Base-by-base conservation (phyloP, 2,113 vertebrate species). In the Telmatochromis sp. region DNA sequence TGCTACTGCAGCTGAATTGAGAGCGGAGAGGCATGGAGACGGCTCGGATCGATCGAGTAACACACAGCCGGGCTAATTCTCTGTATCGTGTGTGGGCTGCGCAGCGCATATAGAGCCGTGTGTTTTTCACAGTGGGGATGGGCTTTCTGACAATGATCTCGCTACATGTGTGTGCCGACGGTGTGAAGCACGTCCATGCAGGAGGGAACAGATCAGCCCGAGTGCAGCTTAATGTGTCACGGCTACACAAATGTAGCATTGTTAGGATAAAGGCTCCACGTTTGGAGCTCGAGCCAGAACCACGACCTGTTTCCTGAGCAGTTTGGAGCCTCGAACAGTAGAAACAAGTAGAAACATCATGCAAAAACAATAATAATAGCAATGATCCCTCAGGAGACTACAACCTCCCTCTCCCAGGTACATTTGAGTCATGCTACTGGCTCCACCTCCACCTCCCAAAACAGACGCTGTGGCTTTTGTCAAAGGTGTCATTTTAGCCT, bases 1-100 rank as follows among this genome's bases (percentile, higher is more conserved):
- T 54, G 79, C 86, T 71, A 26, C 83, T 84, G 85, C n/a, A 75
- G 87, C 82, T 84, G 89, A 89, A 60, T 57, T 82, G 53, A 83
- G 89, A 58, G 65, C 5, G 82, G 45, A 80, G 85, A 84, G 51
- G 80, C 80, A 88, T 58, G 71, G 80, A 87, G 47, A 78, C 82
- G 57, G 50, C 81, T 82, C 73, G 47, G 88, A 94, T 94, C 91
- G 89, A 91, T 90, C 88, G 21, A 89, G 86, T 79, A 83, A 85
- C 23, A 84, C 79, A 81, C 54, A 86, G 83, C 73, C 58, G 42
- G 86, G 84, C 55, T 90, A 86, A 89, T 89, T 89, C 83, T 81
- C 54, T 87, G 35, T 80, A 65, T 75, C 80, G 51, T 89, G 81
- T 85, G 87, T 80, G 83, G 71, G 80, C 47, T 89, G 78, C 31